Conservation (phyloP, 2,888 invertebrate genomes). For the Mythimna albipuncta region DNA sequence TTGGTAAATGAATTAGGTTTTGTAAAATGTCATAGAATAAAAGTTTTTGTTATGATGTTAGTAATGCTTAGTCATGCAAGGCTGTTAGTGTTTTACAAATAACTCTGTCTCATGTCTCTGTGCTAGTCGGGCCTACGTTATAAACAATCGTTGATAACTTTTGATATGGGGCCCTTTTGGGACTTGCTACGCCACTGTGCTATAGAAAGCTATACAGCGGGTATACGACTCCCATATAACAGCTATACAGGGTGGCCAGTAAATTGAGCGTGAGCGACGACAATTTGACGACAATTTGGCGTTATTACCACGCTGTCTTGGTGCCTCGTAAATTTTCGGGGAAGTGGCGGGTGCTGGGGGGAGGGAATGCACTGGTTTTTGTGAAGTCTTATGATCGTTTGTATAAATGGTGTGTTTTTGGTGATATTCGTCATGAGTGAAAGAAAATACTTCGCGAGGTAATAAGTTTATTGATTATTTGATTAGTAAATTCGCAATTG, state of each 20-base stretch:
- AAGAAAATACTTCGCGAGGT: background rate
- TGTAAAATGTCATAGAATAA: no score
- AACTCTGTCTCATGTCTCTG: no score
- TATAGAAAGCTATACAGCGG: conserved; percentile 34
- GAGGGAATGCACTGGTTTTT: conserved; percentile 22
- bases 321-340: conserved; percentile 69
- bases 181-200: conserved; percentile 37
- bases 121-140: no score
- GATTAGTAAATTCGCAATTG: no score
- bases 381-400: conserved; percentile 25
- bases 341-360: background rate
- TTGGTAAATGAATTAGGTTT: no score
- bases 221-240: background rate
- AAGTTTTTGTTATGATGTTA: no score
- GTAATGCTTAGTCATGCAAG: no score
- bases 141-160: no score
- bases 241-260: conserved; percentile 36
- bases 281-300: conserved; percentile 78
- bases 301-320: conserved; percentile 75
- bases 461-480: no score
- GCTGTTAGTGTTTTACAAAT: no score
- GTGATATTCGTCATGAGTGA: background rate
- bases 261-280: conserved; percentile 71
- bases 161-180: no score
- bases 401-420: background rate